Conservation (phyloP, 2,113 vertebrate genomes). For the Mohoua ochrocephala region DNA sequence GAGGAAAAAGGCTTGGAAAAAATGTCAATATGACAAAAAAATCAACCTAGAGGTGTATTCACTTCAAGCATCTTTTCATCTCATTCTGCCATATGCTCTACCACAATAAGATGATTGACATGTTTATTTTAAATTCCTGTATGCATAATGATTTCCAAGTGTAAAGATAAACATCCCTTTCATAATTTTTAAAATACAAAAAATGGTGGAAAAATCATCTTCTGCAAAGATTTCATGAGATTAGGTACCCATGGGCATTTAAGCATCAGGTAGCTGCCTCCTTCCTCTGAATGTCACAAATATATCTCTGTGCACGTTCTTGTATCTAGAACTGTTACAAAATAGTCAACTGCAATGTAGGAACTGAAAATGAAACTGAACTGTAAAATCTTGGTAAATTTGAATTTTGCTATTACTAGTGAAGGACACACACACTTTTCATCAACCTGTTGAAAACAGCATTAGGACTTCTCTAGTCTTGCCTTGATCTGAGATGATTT, state of each 20-base stretch:
- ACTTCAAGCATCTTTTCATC: not conserved
- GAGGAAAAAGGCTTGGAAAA: not conserved
- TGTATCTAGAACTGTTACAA: not conserved
- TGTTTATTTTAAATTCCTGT: not conserved
- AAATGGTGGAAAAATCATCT: not conserved
- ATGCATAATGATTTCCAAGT: not conserved
- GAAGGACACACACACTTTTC: not conserved
- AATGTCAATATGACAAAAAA: not conserved
- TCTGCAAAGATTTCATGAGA: not conserved
- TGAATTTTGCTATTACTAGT: not conserved
- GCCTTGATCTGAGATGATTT: not conserved
- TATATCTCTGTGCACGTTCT: not conserved
- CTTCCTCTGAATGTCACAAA: not conserved
- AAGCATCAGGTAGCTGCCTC: not conserved
- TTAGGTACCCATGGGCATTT: not conserved
- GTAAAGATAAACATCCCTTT: not conserved
- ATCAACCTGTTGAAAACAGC: not conserved
- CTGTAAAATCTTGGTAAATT: not conserved
- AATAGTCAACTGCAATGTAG: not conserved
- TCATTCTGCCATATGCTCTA: not conserved
- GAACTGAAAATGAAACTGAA: not conserved
- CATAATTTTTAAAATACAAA: not conserved
- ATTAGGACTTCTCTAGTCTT: not conserved
- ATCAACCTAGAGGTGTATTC: accelerated
- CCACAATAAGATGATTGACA: not conserved